Base-by-base conservation (phyloP, 1,140 invertebrate genomes). In the Scaptomyza hsui region DNA sequence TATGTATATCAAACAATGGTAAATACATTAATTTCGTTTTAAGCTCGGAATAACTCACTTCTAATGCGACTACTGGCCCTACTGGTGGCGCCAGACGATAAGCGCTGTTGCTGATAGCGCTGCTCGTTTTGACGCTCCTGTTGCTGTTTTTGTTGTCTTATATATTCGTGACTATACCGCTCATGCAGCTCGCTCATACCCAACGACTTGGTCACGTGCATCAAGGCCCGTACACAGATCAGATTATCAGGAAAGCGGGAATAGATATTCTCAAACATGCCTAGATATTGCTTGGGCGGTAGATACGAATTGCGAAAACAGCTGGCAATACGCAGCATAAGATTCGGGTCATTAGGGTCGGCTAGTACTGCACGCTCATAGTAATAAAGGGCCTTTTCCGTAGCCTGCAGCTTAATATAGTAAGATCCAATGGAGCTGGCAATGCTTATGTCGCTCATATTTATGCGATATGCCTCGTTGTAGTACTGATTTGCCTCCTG, bases 401-500 rank as follows among this genome's bases (percentile, higher is more conserved):
- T 94, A 15, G 94, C 92, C 92, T 98, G 96, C 80, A 97, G 94
- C 80, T 98, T 96, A 57, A 98, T 95, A 82, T 97, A 98, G 91
- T 98, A 98, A 0, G 96, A 96, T 42, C 96, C 97, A 21, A 99
- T 93, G 95, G 97, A 99, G 89, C 98, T 96, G 61, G 99, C 96
- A 0, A 97, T 97, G 59, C 95, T 94, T 44, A 98, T 94, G 92
- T 97, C 97, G 35, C 96, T 96, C 49, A 98, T 97, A 91, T 96
- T 97, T 89, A 96, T 96, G 75, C 97, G 94, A 91, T 96, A 97
- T 4, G 97, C 96, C 94, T 99, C 97, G 92, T 94, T 95, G 78
- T 98, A 96, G 92, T 97, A 98, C 80, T 98, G 96, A 92, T 97
- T 97, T 1, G 97, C 97, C 92, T 97, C 96, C 81, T 97, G 96